These are phyloP conservation scores for Lasioglossum calceatum DNA, from an alignment of 2,888 invertebrate genomes.

Conservation along the genomic window DNA sequence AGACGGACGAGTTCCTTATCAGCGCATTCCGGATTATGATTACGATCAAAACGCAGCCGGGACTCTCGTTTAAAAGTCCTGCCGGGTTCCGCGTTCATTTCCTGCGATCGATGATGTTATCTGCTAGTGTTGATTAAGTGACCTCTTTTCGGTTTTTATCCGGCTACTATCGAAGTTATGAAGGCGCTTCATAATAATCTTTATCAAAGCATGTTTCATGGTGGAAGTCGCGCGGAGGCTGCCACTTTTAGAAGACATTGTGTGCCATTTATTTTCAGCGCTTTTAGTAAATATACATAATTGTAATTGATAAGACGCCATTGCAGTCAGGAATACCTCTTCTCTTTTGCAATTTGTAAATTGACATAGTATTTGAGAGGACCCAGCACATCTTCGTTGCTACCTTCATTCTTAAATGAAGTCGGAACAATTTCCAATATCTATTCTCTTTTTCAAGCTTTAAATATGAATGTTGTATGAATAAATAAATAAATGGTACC, in stretches of 20 bases:
- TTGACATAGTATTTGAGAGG: not conserved
- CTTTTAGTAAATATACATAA: not conserved
- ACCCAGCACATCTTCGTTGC: no score
- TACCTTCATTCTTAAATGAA: no score
- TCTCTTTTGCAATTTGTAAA: not conserved
- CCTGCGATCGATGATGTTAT: not conserved
- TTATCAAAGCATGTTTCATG: not conserved
- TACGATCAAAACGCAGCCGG: not conserved
- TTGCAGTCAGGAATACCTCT: not conserved
- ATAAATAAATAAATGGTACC: not conserved
- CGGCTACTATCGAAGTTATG: not conserved
- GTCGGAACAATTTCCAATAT: not conserved
- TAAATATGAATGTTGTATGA: no score
- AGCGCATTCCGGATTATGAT: conserved; percentile 1
- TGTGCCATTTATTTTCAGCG: not conserved
- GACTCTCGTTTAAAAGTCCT: not conserved
- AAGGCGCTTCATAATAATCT: not conserved
- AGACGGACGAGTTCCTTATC: conserved; percentile 13
- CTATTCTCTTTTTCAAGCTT: not conserved
- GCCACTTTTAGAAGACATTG: not conserved
- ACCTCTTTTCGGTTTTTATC: not conserved
- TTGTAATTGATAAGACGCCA: not conserved
- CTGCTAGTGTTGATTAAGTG: not conserved
- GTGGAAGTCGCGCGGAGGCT: not conserved
- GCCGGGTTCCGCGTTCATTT: not conserved